Base-by-base conservation (phyloP, 2,888 invertebrate species). In the Ormyrus rosae region DNA sequence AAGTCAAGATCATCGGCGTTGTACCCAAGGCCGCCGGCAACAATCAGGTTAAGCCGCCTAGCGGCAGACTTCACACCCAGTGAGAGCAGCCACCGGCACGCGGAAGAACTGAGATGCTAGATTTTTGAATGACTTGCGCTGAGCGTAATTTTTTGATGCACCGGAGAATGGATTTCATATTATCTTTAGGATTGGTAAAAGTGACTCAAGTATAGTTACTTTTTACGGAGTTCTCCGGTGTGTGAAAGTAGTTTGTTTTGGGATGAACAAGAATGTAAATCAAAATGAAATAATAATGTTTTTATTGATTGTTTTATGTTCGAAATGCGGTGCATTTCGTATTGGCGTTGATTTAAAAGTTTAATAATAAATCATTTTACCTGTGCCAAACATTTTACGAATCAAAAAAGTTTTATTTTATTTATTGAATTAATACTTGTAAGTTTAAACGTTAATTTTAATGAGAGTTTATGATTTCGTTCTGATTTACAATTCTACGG, bases 1-100 rank as follows among this genome's bases (percentile, higher is more conserved):
- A 95, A 86, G 96, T 96, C 77, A 93, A 96, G 85, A 96, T 97
- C 84, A 96, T 97, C 74, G 96, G 96, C 78, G 95, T 96, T 82
- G 94, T 96, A 89, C 96, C 96, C 84, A 97, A 97, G 91, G 90
- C 90, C 79, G 34, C 48, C 7, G 60, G 63, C 51, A 85, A 83
- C 72, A 89, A 85, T 78, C 88, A 90, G 78, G 87, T 90, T 19
- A 90, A 90, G 79, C 88, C 90, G 83, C 93, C 92, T 72, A 90
- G 92, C 64, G 92, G 93, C 81, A 92, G 92, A 81, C 88, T 92
- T 83, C 93, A 92, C 86, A 91, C 89, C 84, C 91, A 91, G 87
- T 91, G 88, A 86, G 70, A 61, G 10, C 1, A 46, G 64, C 9
- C 9, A 34, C 34, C 34, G 34, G 34, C 34, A 34, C 34, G 34